Conservation (phyloP, 1,140 invertebrate species). For the Ceratosolen solmsi region DNA sequence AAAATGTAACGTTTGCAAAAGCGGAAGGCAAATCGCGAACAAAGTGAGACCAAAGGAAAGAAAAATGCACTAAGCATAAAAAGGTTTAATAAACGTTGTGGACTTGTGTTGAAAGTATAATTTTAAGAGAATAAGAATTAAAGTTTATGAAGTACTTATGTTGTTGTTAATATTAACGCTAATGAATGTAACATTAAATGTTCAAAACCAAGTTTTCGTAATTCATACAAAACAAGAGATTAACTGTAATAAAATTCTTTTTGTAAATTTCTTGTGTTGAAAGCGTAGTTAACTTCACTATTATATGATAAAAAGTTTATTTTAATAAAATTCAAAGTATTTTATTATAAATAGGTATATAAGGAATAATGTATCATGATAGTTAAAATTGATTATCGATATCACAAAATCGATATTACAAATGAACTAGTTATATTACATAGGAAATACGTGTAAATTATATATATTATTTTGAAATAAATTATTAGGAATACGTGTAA, state of each 20-base stretch:
- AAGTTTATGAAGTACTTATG: slow-evolving; percentile 28
- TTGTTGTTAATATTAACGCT: slow-evolving; percentile 7
- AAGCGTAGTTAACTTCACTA: too few species aligned
- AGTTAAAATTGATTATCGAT: too few species aligned
- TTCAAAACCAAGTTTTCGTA: background rate
- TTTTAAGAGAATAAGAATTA: slow-evolving; percentile 7
- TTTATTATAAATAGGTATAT: too few species aligned
- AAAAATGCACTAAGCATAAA: slow-evolving; percentile 23
- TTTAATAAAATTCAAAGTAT: too few species aligned
- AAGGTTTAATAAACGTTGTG: slow-evolving; percentile 41
- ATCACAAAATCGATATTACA: too few species aligned
- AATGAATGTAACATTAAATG: slow-evolving; percentile 8
- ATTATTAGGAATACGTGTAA: too few species aligned
- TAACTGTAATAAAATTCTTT: background rate
- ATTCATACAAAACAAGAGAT: background rate
- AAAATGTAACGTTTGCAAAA: slow-evolving; percentile 24
- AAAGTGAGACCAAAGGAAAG: background rate
- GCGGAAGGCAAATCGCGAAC: slow-evolving; percentile 7
- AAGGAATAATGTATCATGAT: too few species aligned
- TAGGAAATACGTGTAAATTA: too few species aligned
- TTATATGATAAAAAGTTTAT: too few species aligned
- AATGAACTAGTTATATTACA: too few species aligned
- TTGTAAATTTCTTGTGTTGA: background rate
- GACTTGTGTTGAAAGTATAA: background rate
- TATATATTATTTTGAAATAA: too few species aligned